Conservation (phyloP, 2,113 vertebrate species). For the Stictonetta naevosa region DNA sequence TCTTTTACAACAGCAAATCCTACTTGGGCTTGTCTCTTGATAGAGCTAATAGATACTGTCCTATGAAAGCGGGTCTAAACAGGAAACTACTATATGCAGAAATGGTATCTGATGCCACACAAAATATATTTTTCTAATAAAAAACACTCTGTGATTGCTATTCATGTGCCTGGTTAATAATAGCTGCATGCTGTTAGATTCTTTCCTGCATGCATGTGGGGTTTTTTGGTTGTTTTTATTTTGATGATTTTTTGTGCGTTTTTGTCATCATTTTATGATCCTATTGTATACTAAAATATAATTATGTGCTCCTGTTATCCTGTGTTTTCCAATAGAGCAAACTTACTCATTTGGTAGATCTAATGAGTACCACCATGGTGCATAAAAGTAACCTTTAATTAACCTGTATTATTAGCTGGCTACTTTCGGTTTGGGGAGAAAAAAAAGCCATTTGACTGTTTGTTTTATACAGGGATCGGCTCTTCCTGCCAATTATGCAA, state of each 20-base stretch:
- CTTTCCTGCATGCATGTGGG: background rate
- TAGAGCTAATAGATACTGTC: background rate
- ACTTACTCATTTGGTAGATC: background rate
- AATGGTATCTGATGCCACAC: background rate
- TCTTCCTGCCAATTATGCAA: conserved; percentile 47
- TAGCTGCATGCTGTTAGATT: background rate
- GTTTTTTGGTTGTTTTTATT: background rate
- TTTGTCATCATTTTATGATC: background rate
- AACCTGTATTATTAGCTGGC: background rate
- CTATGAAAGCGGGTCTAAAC: background rate
- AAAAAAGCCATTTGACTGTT: background rate
- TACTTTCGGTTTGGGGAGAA: background rate
- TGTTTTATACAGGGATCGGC: conserved; percentile 58
- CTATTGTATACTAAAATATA: background rate
- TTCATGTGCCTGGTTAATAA: background rate
- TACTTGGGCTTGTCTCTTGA: background rate
- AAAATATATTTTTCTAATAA: background rate
- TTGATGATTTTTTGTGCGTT: background rate
- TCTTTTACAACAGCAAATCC: background rate
- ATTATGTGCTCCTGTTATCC: background rate
- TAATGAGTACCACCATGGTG: background rate
- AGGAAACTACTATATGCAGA: background rate
- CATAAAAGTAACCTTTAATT: background rate
- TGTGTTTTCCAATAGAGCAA: background rate
- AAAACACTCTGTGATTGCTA: background rate